A percentile compares a stretch with the other conserved stretches of the same genome.
Conservation (phyloP, 2,888 invertebrate species). For the Neoaliturus tenellus region DNA sequence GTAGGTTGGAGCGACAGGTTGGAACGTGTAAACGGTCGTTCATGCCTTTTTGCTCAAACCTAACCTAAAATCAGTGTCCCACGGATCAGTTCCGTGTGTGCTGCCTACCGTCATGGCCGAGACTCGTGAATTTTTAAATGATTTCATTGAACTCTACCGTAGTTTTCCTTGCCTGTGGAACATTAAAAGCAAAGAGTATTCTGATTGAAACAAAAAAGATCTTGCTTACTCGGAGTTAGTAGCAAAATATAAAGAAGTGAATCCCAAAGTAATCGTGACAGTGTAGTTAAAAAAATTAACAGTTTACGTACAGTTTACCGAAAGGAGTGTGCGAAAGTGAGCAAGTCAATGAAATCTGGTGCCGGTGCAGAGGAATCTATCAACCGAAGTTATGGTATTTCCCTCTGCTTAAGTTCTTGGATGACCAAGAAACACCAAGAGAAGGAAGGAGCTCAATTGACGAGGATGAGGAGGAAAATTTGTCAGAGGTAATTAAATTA, state of each 20-base stretch:
- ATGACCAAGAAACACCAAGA: too few species aligned
- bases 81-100: neutral
- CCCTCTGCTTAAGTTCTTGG: too few species aligned
- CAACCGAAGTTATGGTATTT: too few species aligned
- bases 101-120: neutral
- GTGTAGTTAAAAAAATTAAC: too few species aligned
- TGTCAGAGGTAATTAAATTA: too few species aligned
- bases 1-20: slow-evolving; percentile 1
- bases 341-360: too few species aligned
- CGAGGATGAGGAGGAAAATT: too few species aligned
- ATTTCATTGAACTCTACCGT: neutral
- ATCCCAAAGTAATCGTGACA: neutral
- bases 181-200: neutral
- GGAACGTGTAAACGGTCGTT: neutral
- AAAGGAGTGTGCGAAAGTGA: too few species aligned
- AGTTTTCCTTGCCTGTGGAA: neutral
- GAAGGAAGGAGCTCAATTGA: too few species aligned
- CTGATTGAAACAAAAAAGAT: neutral
- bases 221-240: neutral
- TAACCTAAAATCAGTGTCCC: neutral
- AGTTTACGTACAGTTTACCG: too few species aligned
- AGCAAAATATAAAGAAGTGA: neutral
- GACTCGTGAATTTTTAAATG: neutral
- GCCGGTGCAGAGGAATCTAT: too few species aligned
- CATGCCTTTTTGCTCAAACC: slow-evolving; percentile 11